Base-by-base conservation (phyloP, 2,797 vertebrate genomes). In the Chromobotia macracanthus region DNA sequence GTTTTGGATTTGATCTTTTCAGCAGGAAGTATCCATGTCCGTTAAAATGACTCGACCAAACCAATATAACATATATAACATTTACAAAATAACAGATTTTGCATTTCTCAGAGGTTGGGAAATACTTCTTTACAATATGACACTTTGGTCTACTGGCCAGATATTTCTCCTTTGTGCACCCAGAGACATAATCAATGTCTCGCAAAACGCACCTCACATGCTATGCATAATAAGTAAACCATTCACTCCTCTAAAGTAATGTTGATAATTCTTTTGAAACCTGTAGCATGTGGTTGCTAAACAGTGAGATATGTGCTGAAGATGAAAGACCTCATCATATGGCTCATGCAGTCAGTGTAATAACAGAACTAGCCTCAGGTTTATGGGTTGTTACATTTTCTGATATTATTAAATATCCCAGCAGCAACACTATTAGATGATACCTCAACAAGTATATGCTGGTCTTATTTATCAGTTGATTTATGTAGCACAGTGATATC, bases 231-330 rank as follows among this genome's bases (percentile, higher is more conserved):
- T 53, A 77, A 50, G 63, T 28, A 38, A 19, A 41, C 18, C 18
- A 38, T 64, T 41, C n/a, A n/a, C 65, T 63, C 15, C n/a, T 68
- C 38, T 68, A 9, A 66, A 6, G 21, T 77, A 28, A 46, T 77
- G 65, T 48, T 68, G 23, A 58, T 77, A 3, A 25, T 25, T 61
- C 31, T 13, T 77, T 51, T 41, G 15, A 53, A 51, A 78, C 25
- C 53, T 77, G 38, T 69, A 60, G 65, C 56, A 50, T 61, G 66
- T 61, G 41, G 44, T 70, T 70, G 28, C 53, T 61, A 28, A 56
- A 23, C 12, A 61, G 23, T 58, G 21, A 75, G 48, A 61, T 44
- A n/a, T 15, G 11, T 44, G 21, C 41, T 66, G 6, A 55, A n/a
- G 31, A 46, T 4, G 23, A 3, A 15, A 28, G n/a, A 19, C 19